phyloP scores from a whole-genome alignment of 1,140 invertebrate species.

The Sitodiplosis mosellana region DNA sequence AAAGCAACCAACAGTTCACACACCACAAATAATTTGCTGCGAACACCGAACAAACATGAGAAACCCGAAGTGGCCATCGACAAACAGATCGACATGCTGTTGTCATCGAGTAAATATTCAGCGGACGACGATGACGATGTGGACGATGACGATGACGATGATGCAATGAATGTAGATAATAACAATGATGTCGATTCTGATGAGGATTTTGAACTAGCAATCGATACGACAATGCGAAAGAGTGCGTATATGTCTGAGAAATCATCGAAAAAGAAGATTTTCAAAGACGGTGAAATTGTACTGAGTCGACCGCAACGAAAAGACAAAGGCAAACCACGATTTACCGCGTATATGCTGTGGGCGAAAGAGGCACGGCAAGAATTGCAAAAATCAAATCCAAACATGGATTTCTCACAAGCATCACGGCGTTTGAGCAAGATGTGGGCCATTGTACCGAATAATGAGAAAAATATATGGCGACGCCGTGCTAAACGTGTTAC shows the following conservation, averaged over 20 bases:
- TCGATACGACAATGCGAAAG: conserved; percentile 29
- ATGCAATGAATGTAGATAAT: neutral
- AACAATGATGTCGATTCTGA: conserved; percentile 3
- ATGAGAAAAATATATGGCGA: conserved; percentile 30
- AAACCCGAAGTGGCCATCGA: neutral
- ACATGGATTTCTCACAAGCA: conserved; percentile 63
- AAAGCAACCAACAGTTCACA: no score
- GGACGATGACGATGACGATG: neutral
- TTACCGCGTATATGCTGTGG: conserved; percentile 82
- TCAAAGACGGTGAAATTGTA: conserved; percentile 41
- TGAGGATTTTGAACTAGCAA: conserved; percentile 7
- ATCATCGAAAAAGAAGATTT: conserved; percentile 51
- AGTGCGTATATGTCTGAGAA: conserved; percentile 65
- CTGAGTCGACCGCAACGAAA: conserved; percentile 51
- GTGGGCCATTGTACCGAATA: conserved; percentile 51
- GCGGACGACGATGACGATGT: neutral
- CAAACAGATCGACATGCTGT: neutral
- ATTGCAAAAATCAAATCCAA: conserved; percentile 47
- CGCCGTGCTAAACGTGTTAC: conserved; percentile 33
- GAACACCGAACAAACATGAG: neutral
- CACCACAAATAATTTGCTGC: neutral
- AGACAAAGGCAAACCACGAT: conserved; percentile 58
- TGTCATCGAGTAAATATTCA: neutral
- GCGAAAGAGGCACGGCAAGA: conserved; percentile 61
- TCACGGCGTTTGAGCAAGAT: conserved; percentile 65